Evolutionary conservation across 2,888 invertebrate species (phyloP), one percentile per base, ranked within the genome.

Genomic region (Coelopa pilipes): DNA sequence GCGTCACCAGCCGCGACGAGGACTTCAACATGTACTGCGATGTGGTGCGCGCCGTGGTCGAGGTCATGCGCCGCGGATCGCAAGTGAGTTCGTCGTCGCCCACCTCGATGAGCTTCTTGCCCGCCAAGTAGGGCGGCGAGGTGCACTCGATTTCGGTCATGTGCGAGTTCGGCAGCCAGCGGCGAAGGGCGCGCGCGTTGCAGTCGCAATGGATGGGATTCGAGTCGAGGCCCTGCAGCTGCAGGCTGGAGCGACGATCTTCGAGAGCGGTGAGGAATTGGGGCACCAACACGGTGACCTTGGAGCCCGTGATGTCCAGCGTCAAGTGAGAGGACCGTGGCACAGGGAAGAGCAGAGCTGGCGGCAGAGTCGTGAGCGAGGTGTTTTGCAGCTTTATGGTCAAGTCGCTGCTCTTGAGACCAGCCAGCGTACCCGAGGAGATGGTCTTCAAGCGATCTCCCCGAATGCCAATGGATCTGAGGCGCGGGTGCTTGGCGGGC

Each of bases 171-270:
- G 92, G 92, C 72, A 95, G 85, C 95, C 95, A 96, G 73, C 94
- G 89, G 78, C 95, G 90, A 47, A 96, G 88, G 1, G 94, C 93
- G 78, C 93, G 89, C 1, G 94, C 92, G 81, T 93, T 93, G 83
- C 97, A 97, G 84, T 96, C 96, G 83, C 97, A 97, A 74, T 91
- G 90, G 65, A 96, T 92, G 0, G 96, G 96, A 86, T 96, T 95
- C 4, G 92, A 90, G 66, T 91, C 91, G 57, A 96, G 88, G 0
- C 96, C 96, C 74, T 90, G 88, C 80, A 96, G 90, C 59, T 90
- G 90, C 57, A 96, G 88, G 84, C 93, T 93, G 1, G 93, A 93
- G 69, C 93, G 90, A 19, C 95, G 90, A 83, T 96, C 96, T 81
- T 96, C 96, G 45, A 96, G 88, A 5, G 95, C 93, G 3, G 92